Conservation (phyloP, 1,140 invertebrate genomes). For the Conus ventricosus region DNA sequence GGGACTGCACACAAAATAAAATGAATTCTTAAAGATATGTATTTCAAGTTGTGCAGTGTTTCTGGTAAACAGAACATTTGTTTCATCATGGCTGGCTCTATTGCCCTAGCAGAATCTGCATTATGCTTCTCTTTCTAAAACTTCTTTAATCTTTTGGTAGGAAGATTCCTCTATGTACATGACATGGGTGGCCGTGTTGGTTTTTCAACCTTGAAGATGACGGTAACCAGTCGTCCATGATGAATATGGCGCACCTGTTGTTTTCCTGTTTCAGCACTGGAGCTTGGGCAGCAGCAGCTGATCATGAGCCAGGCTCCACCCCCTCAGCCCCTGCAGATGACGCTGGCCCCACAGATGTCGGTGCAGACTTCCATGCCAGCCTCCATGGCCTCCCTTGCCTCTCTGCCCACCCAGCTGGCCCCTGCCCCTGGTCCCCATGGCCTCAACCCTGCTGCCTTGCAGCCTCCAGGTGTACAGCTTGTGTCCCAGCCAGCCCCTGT, state of each 20-base stretch:
- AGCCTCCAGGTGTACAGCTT: slow-evolving; percentile 52
- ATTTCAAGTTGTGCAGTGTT: no score
- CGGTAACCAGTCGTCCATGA: no score
- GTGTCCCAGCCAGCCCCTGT: slow-evolving; percentile 44
- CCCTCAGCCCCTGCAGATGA: slow-evolving; percentile 42
- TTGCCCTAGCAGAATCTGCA: no score
- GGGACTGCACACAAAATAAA: no score
- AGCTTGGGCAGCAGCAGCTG: slow-evolving; percentile 46
- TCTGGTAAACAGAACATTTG: no score
- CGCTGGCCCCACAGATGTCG: slow-evolving; percentile 41
- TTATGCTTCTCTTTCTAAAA: no score
- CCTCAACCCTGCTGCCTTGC: slow-evolving; percentile 38
- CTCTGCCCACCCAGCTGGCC: slow-evolving; percentile 40
- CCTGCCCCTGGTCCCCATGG: slow-evolving; percentile 38
- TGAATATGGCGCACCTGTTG: not conserved
- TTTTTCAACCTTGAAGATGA: no score
- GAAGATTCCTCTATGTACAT: no score
- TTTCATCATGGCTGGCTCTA: no score
- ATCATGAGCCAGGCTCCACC: slow-evolving; percentile 48
- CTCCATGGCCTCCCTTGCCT: slow-evolving; percentile 44
- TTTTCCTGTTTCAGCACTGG: slow-evolving; percentile 29
- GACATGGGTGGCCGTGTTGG: no score
- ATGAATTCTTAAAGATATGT: no score
- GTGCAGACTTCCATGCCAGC: slow-evolving; percentile 31
- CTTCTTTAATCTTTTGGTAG: no score